Conservation (phyloP, 2,113 vertebrate species). For the Salvator merianae region DNA sequence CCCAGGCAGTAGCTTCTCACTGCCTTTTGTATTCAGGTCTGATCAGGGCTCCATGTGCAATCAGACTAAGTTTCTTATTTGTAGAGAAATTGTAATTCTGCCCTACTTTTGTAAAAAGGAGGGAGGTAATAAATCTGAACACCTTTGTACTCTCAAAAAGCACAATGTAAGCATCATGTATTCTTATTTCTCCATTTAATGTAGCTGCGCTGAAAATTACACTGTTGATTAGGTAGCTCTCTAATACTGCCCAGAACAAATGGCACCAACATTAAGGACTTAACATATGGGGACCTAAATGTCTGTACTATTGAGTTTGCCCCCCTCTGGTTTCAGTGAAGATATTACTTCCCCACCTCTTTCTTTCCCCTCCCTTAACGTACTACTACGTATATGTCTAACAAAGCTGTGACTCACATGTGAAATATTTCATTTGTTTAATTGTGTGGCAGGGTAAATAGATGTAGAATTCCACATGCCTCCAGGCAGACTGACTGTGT, state of each 20-base stretch:
- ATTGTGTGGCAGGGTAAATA: conserved; percentile 32
- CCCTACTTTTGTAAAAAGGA: not conserved
- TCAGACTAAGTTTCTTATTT: no score
- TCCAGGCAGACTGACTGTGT: conserved; percentile 34
- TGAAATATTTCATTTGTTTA: conserved; percentile 42
- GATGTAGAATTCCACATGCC: conserved; percentile 16
- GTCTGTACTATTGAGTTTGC: not conserved
- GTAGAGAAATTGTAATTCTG: not conserved
- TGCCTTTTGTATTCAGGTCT: no score
- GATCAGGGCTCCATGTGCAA: no score
- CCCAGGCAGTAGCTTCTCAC: no score
- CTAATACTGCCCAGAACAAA: not conserved
- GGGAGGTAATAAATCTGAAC: not conserved
- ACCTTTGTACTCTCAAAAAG: not conserved
- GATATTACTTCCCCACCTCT: not conserved
- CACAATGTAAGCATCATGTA: not conserved
- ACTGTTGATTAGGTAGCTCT: not conserved
- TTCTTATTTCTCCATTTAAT: not conserved
- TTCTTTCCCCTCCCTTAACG: no score
- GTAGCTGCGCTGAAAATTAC: conserved; percentile 3
- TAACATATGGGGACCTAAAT: not conserved
- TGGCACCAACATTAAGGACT: not conserved
- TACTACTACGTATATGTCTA: not conserved
- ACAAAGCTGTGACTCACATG: conserved; percentile 18
- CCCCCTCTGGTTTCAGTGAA: not conserved